Evolutionary conservation across 1,140 invertebrate genomes (phyloP).

Genomic region (Agraylea sexmaculata): DNA sequence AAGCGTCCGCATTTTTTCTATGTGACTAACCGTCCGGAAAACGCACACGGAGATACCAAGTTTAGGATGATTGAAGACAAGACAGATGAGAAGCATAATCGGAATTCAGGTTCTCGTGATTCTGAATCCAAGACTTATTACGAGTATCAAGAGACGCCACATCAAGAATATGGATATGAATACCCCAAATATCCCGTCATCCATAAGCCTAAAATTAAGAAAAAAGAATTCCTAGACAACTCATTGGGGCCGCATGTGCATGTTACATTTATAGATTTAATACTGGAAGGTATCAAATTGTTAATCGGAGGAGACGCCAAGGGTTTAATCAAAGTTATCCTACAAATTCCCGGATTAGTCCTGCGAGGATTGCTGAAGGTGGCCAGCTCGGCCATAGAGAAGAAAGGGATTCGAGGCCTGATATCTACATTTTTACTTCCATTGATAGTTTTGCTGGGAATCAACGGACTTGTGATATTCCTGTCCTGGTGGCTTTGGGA

Average conservation of each 20-base stretch:
- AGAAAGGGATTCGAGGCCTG: conserved; percentile 12
- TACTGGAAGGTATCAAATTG: conserved; percentile 14
- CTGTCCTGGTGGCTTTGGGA: conserved; percentile 19
- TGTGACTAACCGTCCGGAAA: no score
- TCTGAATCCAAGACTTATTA: no score
- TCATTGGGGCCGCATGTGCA: not conserved
- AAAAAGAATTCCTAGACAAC: no score
- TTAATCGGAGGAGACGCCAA: conserved; percentile 11
- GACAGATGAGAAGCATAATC: no score
- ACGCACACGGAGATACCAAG: no score
- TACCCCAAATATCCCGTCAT: no score
- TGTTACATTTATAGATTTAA: conserved; percentile 8
- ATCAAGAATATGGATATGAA: no score
- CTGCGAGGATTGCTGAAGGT: conserved; percentile 9
- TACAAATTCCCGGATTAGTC: conserved; percentile 9
- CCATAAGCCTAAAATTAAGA: no score
- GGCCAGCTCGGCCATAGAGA: conserved; percentile 2
- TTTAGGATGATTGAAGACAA: no score
- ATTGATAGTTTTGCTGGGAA: conserved; percentile 11
- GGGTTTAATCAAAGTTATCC: conserved; percentile 3
- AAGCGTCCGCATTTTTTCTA: no score
- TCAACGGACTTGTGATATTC: conserved; percentile 13
- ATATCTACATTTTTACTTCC: conserved; percentile 14
- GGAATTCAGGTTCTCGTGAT: no score
- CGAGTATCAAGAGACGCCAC: no score